Percentiles rank a stretch among this genome's conserved stretches.
Evolutionary conservation across 2,888 invertebrate species (phyloP).

Genomic region (Perizoma flavofasciatum): DNA sequence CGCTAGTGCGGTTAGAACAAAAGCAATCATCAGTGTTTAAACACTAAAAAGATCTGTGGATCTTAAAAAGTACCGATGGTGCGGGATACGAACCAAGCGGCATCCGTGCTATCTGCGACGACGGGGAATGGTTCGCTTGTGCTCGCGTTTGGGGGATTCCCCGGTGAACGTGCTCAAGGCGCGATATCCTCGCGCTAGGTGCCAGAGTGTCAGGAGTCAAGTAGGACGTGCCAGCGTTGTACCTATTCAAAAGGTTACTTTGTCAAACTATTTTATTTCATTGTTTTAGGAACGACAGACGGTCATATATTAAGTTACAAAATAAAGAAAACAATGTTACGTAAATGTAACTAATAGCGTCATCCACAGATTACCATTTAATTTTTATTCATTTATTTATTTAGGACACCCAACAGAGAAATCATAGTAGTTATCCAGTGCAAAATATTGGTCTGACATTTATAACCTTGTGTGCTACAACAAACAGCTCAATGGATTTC

Average conservation of each 20-base stretch:
- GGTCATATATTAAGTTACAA: no score
- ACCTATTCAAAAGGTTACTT: constrained; percentile 77
- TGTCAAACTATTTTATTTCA: no score
- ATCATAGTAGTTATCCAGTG: no score
- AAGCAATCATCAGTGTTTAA: constrained; percentile 37
- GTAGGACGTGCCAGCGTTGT: constrained; percentile 96
- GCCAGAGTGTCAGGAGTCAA: constrained; percentile 87
- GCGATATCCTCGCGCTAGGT: constrained; percentile 62
- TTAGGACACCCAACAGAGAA: no score
- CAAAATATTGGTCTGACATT: no score
- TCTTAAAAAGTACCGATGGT: constrained; percentile 25
- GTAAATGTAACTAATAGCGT: no score
- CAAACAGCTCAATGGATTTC: no score
- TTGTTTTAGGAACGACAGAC: no score
- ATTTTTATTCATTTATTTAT: no score
- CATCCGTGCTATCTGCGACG: neutral
- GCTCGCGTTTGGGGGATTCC: constrained; percentile 22
- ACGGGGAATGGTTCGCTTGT: constrained; percentile 14
- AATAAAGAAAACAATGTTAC: no score
- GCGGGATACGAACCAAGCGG: constrained; percentile 18
- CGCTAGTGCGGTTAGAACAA: constrained; percentile 36
- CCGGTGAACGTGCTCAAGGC: constrained; percentile 49
- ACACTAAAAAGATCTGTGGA: constrained; percentile 24
- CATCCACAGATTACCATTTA: no score
- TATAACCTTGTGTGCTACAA: no score